Evolutionary conservation across 2,113 vertebrate species (phyloP).

Genomic region (Leuciscus idus): DNA sequence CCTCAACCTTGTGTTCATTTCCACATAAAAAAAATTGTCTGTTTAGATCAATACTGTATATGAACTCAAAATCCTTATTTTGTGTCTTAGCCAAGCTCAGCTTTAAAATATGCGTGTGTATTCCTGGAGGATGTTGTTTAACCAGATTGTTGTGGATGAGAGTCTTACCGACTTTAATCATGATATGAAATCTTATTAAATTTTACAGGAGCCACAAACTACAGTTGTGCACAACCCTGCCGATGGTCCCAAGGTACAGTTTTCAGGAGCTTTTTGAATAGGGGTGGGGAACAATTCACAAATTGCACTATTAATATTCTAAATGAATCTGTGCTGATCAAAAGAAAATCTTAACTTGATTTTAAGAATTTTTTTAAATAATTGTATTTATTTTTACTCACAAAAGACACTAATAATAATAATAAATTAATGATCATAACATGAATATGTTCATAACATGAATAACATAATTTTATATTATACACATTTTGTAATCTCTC

Average conservation of each 20-base stretch:
- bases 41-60: neutral
- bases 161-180: neutral
- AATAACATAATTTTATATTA: no score
- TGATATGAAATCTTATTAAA: neutral
- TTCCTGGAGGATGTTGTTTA: neutral
- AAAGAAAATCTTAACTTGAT: neutral
- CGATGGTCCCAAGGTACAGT: conserved; percentile 95
- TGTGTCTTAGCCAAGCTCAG: neutral
- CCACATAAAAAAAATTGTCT: neutral
- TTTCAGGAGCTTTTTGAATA: neutral
- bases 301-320: neutral
- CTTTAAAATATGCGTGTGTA: neutral
- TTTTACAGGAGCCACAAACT: conserved; percentile 93
- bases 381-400: neutral
- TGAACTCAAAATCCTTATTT: neutral
- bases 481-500: no score
- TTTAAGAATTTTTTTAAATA: neutral
- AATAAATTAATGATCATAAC: no score
- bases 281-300: neutral
- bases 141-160: neutral
- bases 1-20: neutral
- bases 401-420: neutral
- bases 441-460: no score
- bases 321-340: neutral
- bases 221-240: conserved; percentile 97